Evolutionary conservation across 2,797 vertebrate genomes (phyloP), one percentile per base, ranked within the genome.

Genomic region (Hyperoplus lanceolatus): DNA sequence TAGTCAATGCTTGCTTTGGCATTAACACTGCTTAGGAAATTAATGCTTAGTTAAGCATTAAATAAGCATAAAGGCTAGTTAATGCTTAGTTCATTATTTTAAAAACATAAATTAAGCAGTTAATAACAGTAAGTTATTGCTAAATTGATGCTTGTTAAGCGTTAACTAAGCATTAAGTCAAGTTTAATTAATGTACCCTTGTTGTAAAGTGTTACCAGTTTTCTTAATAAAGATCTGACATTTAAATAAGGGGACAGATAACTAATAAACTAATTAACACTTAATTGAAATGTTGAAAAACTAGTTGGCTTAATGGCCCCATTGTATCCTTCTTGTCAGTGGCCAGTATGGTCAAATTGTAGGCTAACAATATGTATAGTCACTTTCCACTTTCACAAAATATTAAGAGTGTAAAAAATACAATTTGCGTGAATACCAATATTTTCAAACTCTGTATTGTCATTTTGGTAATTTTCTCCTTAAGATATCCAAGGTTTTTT

Each of bases 391-490:
- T 71, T 79, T 51, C 48, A 56, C 4, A 54, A 55, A 46, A 5
- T 42, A 42, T 14, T 51, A 38, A 2, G 2, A 53, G 43, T 45
- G 43, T 11, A 41, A 5, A 72, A 67, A 66, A 70, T 45, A 50
- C 14, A 62, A 50, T 21, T 11, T 49, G 7, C 46, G 41, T 76
- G 29, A 4, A 49, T 53, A 38, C 38, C 38, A 53, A 48, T 13
- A 14, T 45, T 42, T 54, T 2, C 18, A 43, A 11, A 21, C 13
- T 63, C 48, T 21, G 2, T 58, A 13, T n/a, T 61, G 21, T 67
- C 73, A 70, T 4, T 65, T 42, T 73, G 29, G 41, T 82, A 80
- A 84, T 83, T 39, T 77, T 46, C 66, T 63, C 45, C n/a, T 76
- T 75, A 43, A 58, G 56, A n/a, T 29, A 38, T 46, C 39, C 12